Evolutionary conservation across 2,113 vertebrate species (phyloP).

Genomic region (Neodon shergylaensis): DNA sequence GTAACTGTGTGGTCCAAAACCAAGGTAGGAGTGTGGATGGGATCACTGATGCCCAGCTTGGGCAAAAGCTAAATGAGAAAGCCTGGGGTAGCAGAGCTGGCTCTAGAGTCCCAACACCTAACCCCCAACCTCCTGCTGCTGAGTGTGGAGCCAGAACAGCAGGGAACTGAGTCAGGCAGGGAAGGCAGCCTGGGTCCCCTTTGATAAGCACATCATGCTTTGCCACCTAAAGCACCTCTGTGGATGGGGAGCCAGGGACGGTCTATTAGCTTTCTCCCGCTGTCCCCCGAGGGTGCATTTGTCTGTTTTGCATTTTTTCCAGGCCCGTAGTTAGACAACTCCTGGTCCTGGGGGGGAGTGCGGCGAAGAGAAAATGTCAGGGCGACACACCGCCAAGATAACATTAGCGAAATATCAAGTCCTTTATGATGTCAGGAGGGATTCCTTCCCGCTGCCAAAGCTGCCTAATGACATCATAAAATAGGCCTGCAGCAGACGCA

Average conservation of each 20-base stretch:
- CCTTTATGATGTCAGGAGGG: conserved; percentile 90
- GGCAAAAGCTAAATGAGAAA: background rate
- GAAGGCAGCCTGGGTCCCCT: conserved; percentile 36
- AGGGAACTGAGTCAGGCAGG: background rate
- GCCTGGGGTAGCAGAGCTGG: background rate
- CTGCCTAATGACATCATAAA: conserved; percentile 91
- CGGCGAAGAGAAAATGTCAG: conserved; percentile 85
- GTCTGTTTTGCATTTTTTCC: conserved; percentile 89
- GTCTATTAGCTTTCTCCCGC: conserved; percentile 84
- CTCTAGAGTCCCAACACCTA: background rate
- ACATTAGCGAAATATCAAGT: conserved; percentile 90
- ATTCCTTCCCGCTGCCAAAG: conserved; percentile 86
- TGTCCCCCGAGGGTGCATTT: conserved; percentile 86
- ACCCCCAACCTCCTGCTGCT: background rate
- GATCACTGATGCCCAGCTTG: background rate
- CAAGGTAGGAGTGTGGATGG: background rate
- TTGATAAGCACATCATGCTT: conserved; percentile 82
- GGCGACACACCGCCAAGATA: conserved; percentile 86
- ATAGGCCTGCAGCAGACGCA: conserved; percentile 84
- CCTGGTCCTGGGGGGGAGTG: conserved; percentile 83
- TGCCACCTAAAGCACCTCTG: conserved; percentile 77
- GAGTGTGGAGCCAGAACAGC: background rate
- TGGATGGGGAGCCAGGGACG: conserved; percentile 70
- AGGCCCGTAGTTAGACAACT: conserved; percentile 85
- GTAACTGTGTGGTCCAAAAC: background rate